Base-by-base conservation (phyloP, 1,140 invertebrate species). In the Lepidurus packardi region DNA sequence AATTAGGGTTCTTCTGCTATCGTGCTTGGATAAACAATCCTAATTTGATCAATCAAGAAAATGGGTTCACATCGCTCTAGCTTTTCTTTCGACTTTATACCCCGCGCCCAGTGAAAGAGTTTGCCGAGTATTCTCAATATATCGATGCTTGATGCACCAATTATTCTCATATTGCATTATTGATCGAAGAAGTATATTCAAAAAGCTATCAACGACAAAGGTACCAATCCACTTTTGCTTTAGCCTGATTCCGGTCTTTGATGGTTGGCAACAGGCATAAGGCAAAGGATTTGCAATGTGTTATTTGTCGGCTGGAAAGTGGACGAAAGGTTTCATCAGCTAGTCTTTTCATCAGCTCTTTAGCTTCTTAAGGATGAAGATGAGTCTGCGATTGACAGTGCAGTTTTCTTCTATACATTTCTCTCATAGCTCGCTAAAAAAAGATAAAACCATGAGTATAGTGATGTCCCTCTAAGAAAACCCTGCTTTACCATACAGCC, bases 401-500 rank as follows among this genome's bases (percentile, higher is more conserved):
- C 8, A 65, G 53, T 65, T 65, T 65, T 65, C 53, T n/a, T 65
- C 53, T n/a, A 65, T 65, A 21, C 53, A 13, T 4, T 65, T n/a
- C 53, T 65, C 21, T 65, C 45, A 34, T 34, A 34, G 34, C 3
- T 47, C 9, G 53, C 8, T 65, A 34, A 34, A 34, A 34, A 21
- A 65, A 65, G n/a, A 65, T 21, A 9, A 65, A 65, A 7, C n/a
- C 53, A 13, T 13, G 6, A 65, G 45, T 7, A 65, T 13, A n/a
- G 9, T 65, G 34, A 65, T 16, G 8, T 7, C 53, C 53, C 10
- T 65, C 13, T 65, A 65, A 65, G 21, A 65, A 21, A 65, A 6
- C 21, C 53, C 53, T 65, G 53, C 53, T 65, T 65, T 65, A n/a
- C 53, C 53, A 34, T 65, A 65, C 16, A 65, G 53, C 13, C 53